A percentile compares a stretch with the other conserved stretches of the same genome.
phyloP scores from a whole-genome alignment of 2,113 vertebrate genomes.

The Lanius collurio region DNA sequence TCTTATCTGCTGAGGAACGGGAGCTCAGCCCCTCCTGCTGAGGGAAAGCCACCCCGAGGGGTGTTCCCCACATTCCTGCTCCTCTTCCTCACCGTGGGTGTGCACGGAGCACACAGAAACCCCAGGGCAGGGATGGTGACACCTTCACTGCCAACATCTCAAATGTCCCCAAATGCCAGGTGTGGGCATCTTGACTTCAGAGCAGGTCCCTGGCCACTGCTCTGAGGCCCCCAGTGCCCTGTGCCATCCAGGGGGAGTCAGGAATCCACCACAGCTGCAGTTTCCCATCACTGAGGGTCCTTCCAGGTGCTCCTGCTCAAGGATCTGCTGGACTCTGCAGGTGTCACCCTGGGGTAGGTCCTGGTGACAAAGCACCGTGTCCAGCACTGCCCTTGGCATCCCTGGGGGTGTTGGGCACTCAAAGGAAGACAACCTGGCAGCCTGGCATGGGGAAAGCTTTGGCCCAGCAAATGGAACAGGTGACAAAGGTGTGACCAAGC shows the following conservation, averaged over 20 bases:
- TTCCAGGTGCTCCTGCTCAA: neutral
- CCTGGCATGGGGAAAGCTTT: neutral
- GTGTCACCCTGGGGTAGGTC: neutral
- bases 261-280: rapidly evolving
- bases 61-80: neutral
- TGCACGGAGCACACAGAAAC: neutral
- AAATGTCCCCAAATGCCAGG: rapidly evolving
- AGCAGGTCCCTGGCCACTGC: neutral
- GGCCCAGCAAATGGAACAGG: neutral
- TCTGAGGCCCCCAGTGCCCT: neutral
- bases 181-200: neutral
- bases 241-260: neutral
- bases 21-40: neutral
- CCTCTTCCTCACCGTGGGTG: neutral
- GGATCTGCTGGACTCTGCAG: neutral
- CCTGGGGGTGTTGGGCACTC: neutral
- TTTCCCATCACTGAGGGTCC: neutral
- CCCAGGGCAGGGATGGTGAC: neutral
- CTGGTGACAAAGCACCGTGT: neutral
- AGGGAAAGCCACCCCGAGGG: neutral
- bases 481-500: neutral
- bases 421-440: neutral
- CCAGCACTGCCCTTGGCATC: neutral
- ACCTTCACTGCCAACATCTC: neutral
- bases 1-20: neutral